Conservation (phyloP, 2,113 vertebrate genomes). For the Brachirus orientalis region DNA sequence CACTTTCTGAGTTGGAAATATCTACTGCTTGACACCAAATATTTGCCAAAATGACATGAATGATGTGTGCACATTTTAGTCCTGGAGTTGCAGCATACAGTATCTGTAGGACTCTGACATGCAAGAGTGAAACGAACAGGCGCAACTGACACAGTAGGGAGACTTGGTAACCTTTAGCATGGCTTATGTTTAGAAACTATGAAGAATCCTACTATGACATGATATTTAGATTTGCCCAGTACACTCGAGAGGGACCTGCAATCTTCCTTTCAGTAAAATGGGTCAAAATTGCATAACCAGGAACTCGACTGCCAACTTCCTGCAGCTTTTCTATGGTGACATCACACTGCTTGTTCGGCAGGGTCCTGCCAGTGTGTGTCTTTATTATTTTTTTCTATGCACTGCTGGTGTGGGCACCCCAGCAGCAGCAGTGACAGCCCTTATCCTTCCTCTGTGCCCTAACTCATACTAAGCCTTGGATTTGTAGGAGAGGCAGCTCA, state of each 20-base stretch:
- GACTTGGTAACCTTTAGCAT: slow-evolving; percentile 33
- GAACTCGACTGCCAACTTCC: slow-evolving; percentile 77
- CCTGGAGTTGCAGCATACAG: slow-evolving; percentile 14
- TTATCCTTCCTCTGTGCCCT: slow-evolving; percentile 65
- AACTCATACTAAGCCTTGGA: slow-evolving; percentile 66
- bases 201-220: neutral
- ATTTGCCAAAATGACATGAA: slow-evolving; percentile 46
- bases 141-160: too few species aligned
- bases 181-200: slow-evolving; percentile 8
- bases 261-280: slow-evolving; percentile 57
- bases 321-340: slow-evolving; percentile 81
- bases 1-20: slow-evolving; percentile 43
- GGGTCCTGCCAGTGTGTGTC: slow-evolving; percentile 74
- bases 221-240: slow-evolving; percentile 29
- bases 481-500: slow-evolving; percentile 63
- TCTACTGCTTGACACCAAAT: slow-evolving; percentile 56
- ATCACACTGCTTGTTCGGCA: slow-evolving; percentile 73
- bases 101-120: slow-evolving; percentile 52
- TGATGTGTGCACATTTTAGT: slow-evolving; percentile 50
- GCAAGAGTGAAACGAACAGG: slow-evolving; percentile 40
- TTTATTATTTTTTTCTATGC: slow-evolving; percentile 77
- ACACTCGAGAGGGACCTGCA: slow-evolving; percentile 46
- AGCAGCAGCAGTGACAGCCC: slow-evolving; percentile 57
- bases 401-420: slow-evolving; percentile 58
- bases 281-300: slow-evolving; percentile 76